Percentiles rank a stretch among this genome's conserved stretches.
phyloP scores from a whole-genome alignment of 2,113 vertebrate species.

The Bombycilla garrulus region DNA sequence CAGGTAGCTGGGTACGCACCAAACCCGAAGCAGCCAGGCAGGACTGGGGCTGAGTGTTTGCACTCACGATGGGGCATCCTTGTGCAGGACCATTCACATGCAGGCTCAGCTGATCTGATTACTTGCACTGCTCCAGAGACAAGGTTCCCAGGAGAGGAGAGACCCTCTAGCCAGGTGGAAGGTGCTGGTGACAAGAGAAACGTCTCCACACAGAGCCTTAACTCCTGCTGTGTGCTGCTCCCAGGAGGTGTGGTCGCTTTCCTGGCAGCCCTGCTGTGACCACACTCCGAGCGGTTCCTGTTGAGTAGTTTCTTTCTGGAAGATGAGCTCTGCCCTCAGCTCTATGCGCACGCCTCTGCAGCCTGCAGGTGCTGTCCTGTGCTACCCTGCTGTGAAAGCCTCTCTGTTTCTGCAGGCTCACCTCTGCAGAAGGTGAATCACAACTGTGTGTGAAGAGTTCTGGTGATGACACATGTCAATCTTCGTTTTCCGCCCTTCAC shows the following conservation, averaged over 20 bases:
- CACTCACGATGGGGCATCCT: fast-evolving
- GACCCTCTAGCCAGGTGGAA: background rate
- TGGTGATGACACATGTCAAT: background rate
- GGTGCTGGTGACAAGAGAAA: background rate
- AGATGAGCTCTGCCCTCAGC: background rate
- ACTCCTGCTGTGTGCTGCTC: fast-evolving
- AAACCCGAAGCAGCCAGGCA: background rate
- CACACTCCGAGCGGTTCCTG: fast-evolving
- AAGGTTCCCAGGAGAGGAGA: background rate
- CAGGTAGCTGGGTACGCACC: background rate
- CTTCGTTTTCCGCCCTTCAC: background rate
- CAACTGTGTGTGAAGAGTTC: background rate
- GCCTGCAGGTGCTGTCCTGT: background rate
- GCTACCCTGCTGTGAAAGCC: background rate
- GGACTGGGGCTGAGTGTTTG: background rate
- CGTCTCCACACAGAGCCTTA: fast-evolving
- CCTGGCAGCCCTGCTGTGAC: fast-evolving
- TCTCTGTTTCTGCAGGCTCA: background rate
- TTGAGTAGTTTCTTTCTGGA: background rate
- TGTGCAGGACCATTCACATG: fast-evolving
- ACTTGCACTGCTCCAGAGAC: background rate
- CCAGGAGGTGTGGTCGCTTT: background rate
- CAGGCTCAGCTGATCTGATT: background rate
- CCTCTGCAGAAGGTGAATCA: background rate
- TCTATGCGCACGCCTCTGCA: fast-evolving